phyloP scores from a whole-genome alignment of 2,797 vertebrate genomes.

The Rhinophrynus dorsalis region DNA sequence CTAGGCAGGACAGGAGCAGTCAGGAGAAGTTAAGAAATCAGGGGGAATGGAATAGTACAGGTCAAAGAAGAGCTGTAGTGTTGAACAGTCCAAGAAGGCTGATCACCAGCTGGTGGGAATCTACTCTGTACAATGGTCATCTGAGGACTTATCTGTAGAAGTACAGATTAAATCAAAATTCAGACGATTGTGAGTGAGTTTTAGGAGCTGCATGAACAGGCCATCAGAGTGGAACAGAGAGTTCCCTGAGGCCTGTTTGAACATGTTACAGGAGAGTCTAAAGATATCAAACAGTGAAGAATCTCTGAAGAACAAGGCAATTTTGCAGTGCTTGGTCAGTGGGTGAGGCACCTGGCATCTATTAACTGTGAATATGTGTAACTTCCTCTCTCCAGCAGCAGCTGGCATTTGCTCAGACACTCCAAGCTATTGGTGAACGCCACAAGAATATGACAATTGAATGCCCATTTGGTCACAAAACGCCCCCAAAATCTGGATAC shows the following conservation, averaged over 20 bases:
- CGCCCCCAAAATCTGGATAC: no score
- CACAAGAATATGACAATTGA: no score
- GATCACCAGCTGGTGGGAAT: conserved; percentile 98
- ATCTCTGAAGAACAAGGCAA: conserved; percentile 93
- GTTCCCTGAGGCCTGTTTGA: conserved; percentile 96
- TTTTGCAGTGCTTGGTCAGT: conserved; percentile 96
- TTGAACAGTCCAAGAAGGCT: conserved; percentile 96
- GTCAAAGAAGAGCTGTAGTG: conserved; percentile 96
- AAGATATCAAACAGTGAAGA: conserved; percentile 95
- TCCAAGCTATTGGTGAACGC: no score
- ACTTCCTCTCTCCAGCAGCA: no score
- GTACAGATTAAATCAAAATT: conserved; percentile 98
- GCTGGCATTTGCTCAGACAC: no score
- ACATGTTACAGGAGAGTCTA: conserved; percentile 92
- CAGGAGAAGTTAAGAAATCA: conserved; percentile 83
- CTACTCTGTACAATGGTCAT: conserved; percentile 96
- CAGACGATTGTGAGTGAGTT: conserved; percentile 94
- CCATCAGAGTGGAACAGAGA: conserved; percentile 94
- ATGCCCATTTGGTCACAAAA: no score
- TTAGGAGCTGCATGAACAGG: conserved; percentile 95
- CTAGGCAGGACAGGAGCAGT: conserved; percentile 92
- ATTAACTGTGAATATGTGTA: no score
- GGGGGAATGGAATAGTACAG: conserved; percentile 99
- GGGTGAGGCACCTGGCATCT: conserved; percentile 94
- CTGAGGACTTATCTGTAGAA: conserved; percentile 94